Base-by-base conservation (phyloP, 2,113 vertebrate genomes). In the Daboia siamensis region DNA sequence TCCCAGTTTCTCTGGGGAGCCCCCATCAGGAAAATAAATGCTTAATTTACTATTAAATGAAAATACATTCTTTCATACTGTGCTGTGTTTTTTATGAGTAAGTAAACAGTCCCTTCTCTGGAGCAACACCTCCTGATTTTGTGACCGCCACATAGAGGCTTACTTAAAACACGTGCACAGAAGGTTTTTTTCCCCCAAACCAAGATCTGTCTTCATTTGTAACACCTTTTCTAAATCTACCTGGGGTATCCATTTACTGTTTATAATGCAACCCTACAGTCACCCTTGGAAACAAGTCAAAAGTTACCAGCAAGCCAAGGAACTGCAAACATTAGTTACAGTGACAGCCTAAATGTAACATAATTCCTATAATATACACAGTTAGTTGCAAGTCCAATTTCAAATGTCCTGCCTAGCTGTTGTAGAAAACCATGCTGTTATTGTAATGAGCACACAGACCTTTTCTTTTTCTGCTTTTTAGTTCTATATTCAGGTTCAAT, bases 401-500 rank as follows among this genome's bases (percentile, higher is more conserved):
- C 94, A 87, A 93, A 90, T 80, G 92, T 94, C 95, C 96, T 93
- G 93, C 93, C 85, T 95, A 17, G 91, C 93, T 93, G 93, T 92
- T 88, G 69, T 86, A 95, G 95, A 48, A 94, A 88, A 84, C 93
- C 97, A 95, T 96, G 97, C 96, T 97, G 94, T 93, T 94, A 93
- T 2, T 96, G 57, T 90, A 95, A 95, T 91, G 94, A 97, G 55
- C 74, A 92, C 86, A 93, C 88, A 87, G 94, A 52, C 86, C 93
- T 91, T 91, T 94, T 94, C 92, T 92, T 92, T 80, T 93, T 96
- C 89, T 94, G 93, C 90, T 86, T 94, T 92, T 91, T 52, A n/a
- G 93, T 96, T 95, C 59, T 29, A 90, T 95, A 90, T 48, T 95
- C 80, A 88, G 85, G 94, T 91, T 93, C 87, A 95, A 88, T 44